Evolutionary conservation across 92 coral and sea anemone species (phyloP).

Genomic region (Phenganax subtilis): DNA sequence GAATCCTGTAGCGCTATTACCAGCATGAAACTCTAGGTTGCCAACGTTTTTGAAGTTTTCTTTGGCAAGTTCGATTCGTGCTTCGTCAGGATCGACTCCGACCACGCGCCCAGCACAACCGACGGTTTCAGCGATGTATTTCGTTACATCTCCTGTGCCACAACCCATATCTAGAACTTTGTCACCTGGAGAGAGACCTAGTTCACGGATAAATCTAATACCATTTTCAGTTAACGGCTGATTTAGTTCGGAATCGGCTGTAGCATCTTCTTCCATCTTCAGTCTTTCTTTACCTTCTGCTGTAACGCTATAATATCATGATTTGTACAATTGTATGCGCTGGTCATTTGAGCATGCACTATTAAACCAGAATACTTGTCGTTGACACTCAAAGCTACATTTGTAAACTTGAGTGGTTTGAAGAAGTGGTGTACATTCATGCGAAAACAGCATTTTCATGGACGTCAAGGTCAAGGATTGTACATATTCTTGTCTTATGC

Average conservation of each 20-base stretch:
- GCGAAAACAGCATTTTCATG: no score
- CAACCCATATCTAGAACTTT: constrained; percentile 22
- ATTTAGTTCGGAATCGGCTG: neutral
- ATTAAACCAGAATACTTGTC: no score
- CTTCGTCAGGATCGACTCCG: constrained; percentile 17
- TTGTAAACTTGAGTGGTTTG: no score
- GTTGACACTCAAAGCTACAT: no score
- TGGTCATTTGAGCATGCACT: no score
- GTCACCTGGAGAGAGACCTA: neutral
- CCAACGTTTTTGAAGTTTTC: neutral
- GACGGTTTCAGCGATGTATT: neutral
- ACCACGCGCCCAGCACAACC: constrained; percentile 5
- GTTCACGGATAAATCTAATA: neutral
- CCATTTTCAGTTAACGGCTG: neutral
- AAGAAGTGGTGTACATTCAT: no score
- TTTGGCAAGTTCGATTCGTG: constrained; percentile 1
- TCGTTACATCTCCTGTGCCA: constrained; percentile 4
- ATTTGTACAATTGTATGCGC: no score
- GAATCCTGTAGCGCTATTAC: neutral
- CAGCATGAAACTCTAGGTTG: neutral
- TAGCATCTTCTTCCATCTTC: constrained; percentile 12
- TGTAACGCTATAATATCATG: neutral
- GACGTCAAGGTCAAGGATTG: no score
- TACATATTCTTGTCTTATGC: no score
- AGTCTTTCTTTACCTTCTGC: neutral